phyloP scores from a whole-genome alignment of 2,888 invertebrate genomes.

The Stenichneumon culpator region DNA sequence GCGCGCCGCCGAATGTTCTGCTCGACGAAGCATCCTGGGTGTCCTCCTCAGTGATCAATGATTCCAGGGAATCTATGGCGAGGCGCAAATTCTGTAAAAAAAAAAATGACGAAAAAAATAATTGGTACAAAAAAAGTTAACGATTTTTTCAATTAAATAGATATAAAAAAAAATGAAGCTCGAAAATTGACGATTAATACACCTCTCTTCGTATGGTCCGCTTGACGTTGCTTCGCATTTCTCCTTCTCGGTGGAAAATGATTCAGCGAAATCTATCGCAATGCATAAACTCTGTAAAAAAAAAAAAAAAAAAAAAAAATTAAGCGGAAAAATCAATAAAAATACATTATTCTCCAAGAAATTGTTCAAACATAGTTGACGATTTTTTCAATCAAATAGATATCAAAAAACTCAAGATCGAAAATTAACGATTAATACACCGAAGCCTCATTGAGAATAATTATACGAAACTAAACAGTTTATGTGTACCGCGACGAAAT shows the following conservation, averaged over 20 bases:
- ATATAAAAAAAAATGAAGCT: background rate
- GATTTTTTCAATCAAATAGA: background rate
- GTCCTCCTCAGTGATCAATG: too few species aligned
- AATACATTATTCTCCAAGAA: background rate
- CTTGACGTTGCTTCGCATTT: background rate
- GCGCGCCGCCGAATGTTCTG: background rate
- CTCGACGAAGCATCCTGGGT: background rate
- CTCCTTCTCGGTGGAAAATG: too few species aligned
- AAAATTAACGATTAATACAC: background rate
- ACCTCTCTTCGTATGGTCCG: background rate
- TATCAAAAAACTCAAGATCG: background rate
- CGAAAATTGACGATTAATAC: background rate
- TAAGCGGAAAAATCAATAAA: background rate
- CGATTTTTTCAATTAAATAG: background rate
- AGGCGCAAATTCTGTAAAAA: background rate
- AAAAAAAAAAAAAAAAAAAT: background rate
- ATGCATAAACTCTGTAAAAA: background rate
- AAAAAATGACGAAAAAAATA: background rate
- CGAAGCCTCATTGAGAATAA: slow-evolving; percentile 38
- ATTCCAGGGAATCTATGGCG: too few species aligned
- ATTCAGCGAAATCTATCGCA: too few species aligned
- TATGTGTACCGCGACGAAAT: slow-evolving; percentile 69
- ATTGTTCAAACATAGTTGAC: background rate
- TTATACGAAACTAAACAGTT: slow-evolving; percentile 50
- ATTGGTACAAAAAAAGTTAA: background rate